Base-by-base conservation (phyloP, 2,113 vertebrate species). In the Engraulis encrasicolus region DNA sequence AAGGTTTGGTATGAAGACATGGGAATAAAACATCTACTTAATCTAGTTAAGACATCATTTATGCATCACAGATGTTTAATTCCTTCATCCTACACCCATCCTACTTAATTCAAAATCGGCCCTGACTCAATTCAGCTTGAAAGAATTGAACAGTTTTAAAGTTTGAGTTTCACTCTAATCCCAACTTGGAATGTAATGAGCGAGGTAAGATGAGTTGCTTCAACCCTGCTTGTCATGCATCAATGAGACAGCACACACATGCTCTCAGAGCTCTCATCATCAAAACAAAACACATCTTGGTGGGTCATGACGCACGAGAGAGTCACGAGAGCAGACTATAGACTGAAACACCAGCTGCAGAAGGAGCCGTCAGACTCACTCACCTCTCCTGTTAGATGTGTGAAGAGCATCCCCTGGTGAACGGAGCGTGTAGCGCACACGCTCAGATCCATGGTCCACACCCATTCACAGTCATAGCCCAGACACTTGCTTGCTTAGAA, bases 381-480 rank as follows among this genome's bases (percentile, higher is more conserved):
- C 85, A 83, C 85, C 82, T 86, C 61, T 38, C 50, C 31, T 66
- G 83, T 84, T 79, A 31, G 81, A 82, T 19, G 82, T 45, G 58
- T 54, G 61, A 19, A 81, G 45, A 87, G 82, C 80, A 78, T 50
- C 80, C 80, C 50, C 85, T 86, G 81, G 79, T 61, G 84, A 80
- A 82, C 40, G 77, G 78, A 81, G 34, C 78, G 77, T 71, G 61
- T 78, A 71, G 19, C 61, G 48, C 48, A 19, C 23, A 18, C 40
- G 18, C 7, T 77, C 45, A 6, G 40, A n/a, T 9, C 40, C 40
- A 45, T 45, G 27, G 38, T 50, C 45, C 23, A 40, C 52, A 34
- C 80, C 19, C 66, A 84, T 83, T 86, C 34, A 84, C 80, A 71
- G 61, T 86, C 34, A 84, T 78, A 71, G 61, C 14, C 27, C 27